phyloP scores from a whole-genome alignment of 2,888 invertebrate genomes.

The Microctonus brassicae region DNA sequence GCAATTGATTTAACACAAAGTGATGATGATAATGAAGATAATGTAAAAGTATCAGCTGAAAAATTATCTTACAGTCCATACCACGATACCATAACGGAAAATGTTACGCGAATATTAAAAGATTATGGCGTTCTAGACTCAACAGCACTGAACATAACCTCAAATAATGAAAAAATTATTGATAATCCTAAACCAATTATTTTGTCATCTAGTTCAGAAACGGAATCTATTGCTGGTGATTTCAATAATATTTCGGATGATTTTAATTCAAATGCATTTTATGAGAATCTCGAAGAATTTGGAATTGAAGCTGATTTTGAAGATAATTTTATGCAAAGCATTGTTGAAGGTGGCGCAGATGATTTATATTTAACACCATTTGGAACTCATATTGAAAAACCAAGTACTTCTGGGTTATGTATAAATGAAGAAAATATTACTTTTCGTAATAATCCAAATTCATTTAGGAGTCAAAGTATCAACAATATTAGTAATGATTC shows the following conservation, averaged over 20 bases:
- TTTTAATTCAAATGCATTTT: background rate
- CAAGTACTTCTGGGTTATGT: background rate
- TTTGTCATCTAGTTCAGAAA: constrained; percentile 45
- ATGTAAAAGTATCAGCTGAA: background rate
- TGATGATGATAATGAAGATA: constrained; percentile 15
- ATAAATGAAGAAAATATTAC: background rate
- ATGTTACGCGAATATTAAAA: constrained; percentile 11
- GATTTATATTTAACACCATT: background rate
- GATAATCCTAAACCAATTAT: constrained; percentile 44
- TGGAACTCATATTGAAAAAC: background rate
- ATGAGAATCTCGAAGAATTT: background rate
- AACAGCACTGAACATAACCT: background rate
- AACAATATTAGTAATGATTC: background rate
- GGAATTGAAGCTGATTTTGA: background rate
- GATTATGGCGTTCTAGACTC: constrained; percentile 9
- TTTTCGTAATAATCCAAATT: background rate
- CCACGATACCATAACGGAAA: background rate
- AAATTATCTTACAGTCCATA: background rate
- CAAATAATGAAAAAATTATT: background rate
- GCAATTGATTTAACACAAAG: constrained; percentile 4
- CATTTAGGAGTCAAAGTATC: background rate
- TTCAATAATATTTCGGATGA: constrained; percentile 5
- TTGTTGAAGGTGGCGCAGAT: constrained; percentile 9
- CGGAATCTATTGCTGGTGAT: constrained; percentile 16
- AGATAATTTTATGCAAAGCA: background rate